These are phyloP conservation scores for Lepidothrix coronata DNA, from an alignment of 2,113 vertebrate genomes.

Conservation along the genomic window DNA sequence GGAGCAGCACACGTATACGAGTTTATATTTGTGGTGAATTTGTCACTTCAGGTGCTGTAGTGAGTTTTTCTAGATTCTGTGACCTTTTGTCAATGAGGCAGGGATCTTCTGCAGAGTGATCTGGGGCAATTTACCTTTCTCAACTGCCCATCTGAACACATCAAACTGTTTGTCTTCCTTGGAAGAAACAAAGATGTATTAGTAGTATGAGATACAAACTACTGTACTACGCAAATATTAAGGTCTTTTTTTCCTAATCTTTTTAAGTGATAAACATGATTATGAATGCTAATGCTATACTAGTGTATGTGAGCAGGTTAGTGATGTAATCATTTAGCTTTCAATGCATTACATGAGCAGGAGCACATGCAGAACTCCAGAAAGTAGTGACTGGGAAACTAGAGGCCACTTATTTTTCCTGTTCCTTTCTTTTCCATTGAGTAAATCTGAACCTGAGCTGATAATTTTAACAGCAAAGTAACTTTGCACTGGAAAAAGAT, in stretches of 20 bases:
- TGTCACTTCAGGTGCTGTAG: not conserved
- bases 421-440: not conserved
- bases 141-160: not conserved
- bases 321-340: not conserved
- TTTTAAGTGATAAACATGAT: not conserved
- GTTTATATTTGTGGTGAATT: not conserved
- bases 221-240: constrained; percentile 14
- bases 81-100: not conserved
- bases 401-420: not conserved
- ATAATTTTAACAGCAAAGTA: constrained; percentile 19
- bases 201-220: constrained; percentile 3
- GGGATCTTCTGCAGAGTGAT: not conserved
- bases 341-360: not conserved
- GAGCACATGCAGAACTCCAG: not conserved
- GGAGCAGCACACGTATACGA: not conserved
- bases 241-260: not conserved
- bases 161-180: constrained; percentile 8
- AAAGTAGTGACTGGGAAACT: not conserved
- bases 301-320: not conserved
- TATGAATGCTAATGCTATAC: not conserved
- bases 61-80: not conserved
- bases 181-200: not conserved
- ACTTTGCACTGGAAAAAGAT: constrained; percentile 25
- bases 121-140: not conserved
- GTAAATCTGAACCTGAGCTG: not conserved